Evolutionary conservation across 2,888 invertebrate genomes (phyloP).

Genomic region (Archaeoteleia sp.): DNA sequence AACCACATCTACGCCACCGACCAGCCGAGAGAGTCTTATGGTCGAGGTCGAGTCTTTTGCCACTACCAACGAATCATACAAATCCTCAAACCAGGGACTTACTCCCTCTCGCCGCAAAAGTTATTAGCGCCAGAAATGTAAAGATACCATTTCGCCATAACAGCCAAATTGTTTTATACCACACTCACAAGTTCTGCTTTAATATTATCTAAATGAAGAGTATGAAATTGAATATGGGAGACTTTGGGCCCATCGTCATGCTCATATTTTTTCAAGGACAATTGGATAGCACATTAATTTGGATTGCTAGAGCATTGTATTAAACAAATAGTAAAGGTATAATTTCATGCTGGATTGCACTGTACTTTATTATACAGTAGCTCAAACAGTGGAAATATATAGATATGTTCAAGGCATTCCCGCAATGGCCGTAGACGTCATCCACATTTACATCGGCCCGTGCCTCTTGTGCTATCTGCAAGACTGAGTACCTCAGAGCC

Average conservation of each 20-base stretch:
- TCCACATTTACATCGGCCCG: conserved; percentile 38
- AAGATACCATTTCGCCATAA: conserved; percentile 4
- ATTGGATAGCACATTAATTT: neutral
- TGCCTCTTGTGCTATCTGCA: conserved; percentile 42
- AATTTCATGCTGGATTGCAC: conserved; percentile 16
- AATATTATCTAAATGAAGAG: too few relatives aligned
- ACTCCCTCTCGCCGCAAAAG: conserved; percentile 2
- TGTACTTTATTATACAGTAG: conserved; percentile 27
- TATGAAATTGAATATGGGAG: too few relatives aligned
- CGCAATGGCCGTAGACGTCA: conserved; percentile 27
- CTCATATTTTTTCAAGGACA: too few relatives aligned
- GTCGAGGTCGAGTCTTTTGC: conserved; percentile 24
- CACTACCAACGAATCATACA: conserved; percentile 14
- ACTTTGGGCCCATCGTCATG: too few relatives aligned
- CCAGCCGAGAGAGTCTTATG: neutral
- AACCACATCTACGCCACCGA: conserved; percentile 11
- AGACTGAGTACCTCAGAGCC: conserved; percentile 49
- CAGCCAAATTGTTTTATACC: too few relatives aligned
- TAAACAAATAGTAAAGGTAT: conserved; percentile 11
- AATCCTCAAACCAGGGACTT: conserved; percentile 12
- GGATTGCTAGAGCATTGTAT: conserved; percentile 6
- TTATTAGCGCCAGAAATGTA: conserved; percentile 2
- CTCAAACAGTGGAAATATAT: neutral
- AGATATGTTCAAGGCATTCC: conserved; percentile 10
- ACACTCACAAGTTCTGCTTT: too few relatives aligned